Base-by-base conservation (phyloP, 92 coral and sea anemone genomes). In the Epizoanthus illoricatus region DNA sequence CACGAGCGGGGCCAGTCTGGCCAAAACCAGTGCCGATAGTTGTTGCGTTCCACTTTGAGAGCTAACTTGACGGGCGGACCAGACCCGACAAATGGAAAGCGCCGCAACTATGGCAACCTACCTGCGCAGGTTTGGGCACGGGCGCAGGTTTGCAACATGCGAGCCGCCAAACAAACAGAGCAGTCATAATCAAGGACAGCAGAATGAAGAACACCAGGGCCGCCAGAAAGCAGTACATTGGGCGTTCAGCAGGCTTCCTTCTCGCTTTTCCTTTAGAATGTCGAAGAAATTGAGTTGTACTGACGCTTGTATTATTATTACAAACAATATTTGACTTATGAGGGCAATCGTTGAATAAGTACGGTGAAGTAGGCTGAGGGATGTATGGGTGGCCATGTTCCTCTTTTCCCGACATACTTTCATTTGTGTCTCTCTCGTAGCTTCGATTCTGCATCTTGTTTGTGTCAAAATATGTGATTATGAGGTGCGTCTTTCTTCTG, bases 121-220 rank as follows among this genome's bases (percentile, higher is more conserved):
- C 82, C 82, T 63, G 67, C 24, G 13, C 5, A 7, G 82, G 11
- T 15, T 63, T 63, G 19, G 71, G 62, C 5, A n/a, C 60, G 24
- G 70, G 20, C 13, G 58, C 41, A 2, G 71, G 71, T 55, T 78
- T 69, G 21, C 72, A 78, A 36, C 72, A 78, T 2, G 47, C 18
- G 2, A 71, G 87, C 36, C 75, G 74, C 84, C 75, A 49, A n/a
- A 73, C 21, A 47, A 83, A 88, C 28, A 88, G 76, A n/a, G 84
- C 91, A 0, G 83, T 79, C 91, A 88, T 88, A 0, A 88, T 81
- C 58, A 88, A 21, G 7, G 85, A 84, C 76, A 88, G 70, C 18
- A 85, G 43, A 8, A 80, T 57, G 20, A 88, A 88, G 36, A 85
- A 80, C 21, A 47, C 76, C 47, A 88, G 62, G 11, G 83, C 64